Conservation (phyloP, 2,888 invertebrate genomes). For the Agonopterix arenella region DNA sequence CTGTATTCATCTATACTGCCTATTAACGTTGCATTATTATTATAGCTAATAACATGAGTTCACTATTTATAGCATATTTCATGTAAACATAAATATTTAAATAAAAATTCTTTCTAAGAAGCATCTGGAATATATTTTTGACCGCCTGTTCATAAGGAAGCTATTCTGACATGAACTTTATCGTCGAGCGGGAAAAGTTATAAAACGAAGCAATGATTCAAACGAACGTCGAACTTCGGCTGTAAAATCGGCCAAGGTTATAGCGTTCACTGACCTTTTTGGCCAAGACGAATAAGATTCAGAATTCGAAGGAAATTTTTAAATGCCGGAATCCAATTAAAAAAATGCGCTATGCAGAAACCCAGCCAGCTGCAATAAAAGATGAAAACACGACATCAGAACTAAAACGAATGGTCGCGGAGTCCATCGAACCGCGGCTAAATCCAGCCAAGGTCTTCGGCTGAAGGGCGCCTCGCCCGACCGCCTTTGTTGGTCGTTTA, state of each 20-base stretch:
- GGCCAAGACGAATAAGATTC: slow-evolving; percentile 4
- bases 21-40: no score
- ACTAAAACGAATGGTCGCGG: slow-evolving; percentile 52
- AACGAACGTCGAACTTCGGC: slow-evolving; percentile 56
- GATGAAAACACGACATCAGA: slow-evolving; percentile 43
- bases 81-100: slow-evolving; percentile 32
- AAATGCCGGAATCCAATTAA: slow-evolving; percentile 34
- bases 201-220: slow-evolving; percentile 51
- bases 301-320: slow-evolving; percentile 23
- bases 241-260: slow-evolving; percentile 73
- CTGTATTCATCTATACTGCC: no score
- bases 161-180: slow-evolving; percentile 60
- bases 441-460: slow-evolving; percentile 72
- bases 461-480: slow-evolving; percentile 69
- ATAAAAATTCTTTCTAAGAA: slow-evolving; percentile 26
- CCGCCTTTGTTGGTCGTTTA: slow-evolving; percentile 66
- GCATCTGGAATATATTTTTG: slow-evolving; percentile 61
- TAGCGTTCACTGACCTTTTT: slow-evolving; percentile 52
- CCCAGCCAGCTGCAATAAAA: slow-evolving; percentile 52
- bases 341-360: slow-evolving; percentile 40
- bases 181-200: slow-evolving; percentile 58
- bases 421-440: slow-evolving; percentile 71
- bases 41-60: no score
- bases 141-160: slow-evolving; percentile 52
- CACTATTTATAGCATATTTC: background rate